phyloP scores from a whole-genome alignment of 2,797 vertebrate species.

The Sus cebifrons region DNA sequence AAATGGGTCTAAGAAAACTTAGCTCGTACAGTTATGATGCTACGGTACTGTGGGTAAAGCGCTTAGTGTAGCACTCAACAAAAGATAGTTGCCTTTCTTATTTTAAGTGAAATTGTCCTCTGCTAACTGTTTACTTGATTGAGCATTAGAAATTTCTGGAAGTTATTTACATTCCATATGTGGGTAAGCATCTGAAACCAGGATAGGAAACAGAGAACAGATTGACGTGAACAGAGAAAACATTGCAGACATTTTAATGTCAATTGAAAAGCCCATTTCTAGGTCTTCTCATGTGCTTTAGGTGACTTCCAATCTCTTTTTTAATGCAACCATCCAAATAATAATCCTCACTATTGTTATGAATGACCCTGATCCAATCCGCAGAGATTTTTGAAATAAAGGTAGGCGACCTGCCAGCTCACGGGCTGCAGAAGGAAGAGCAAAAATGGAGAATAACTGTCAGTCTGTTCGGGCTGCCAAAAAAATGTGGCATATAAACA shows the following conservation, averaged over 20 bases:
- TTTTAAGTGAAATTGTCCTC: neutral
- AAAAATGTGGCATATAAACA: neutral
- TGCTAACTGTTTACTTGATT: neutral
- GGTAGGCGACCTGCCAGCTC: neutral
- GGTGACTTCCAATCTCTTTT: slow-evolving; percentile 18
- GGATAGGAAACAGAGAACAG: neutral
- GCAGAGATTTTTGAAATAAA: slow-evolving; percentile 19
- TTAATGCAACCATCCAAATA: neutral
- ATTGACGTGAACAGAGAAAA: neutral
- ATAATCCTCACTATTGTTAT: neutral
- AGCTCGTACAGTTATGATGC: neutral
- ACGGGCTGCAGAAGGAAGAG: neutral
- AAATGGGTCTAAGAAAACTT: neutral
- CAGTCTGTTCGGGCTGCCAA: neutral
- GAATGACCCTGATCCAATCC: neutral
- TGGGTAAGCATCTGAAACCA: neutral
- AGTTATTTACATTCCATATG: neutral
- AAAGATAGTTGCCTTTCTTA: neutral
- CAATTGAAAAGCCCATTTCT: neutral
- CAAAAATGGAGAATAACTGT: neutral
- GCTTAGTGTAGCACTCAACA: neutral
- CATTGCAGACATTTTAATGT: neutral
- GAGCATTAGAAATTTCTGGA: neutral
- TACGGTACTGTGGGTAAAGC: neutral
- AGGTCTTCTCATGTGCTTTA: neutral